Base-by-base conservation (phyloP, 2,797 vertebrate species). In the Aldrovandia affinis region DNA sequence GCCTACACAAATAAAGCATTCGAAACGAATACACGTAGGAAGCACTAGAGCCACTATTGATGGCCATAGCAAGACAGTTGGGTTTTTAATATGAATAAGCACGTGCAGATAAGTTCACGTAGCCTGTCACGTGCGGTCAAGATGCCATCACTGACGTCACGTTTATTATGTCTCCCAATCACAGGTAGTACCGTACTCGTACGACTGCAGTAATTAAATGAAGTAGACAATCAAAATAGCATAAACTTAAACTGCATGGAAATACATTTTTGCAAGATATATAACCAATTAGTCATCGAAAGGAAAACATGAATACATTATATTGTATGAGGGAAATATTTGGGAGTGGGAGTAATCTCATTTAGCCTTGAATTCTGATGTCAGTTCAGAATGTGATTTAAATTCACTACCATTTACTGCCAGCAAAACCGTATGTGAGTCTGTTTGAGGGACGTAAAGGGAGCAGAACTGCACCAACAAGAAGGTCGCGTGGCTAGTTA, bases 41-140 rank as follows among this genome's bases (percentile, higher is more conserved):
- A 39, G 42, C 73, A 73, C 63, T 80, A 80, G 81, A 79, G 84
- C 75, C 75, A 73, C 81, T 50, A 82, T 77, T 33, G 73, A 81
- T 20, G 6, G n/a, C 44, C 3, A 30, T 25, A 59, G 28, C 18
- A 42, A 33, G 55, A 70, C 42, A 8, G 28, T 36, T 3, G 42
- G n/a, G 15, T 65, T 54, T 83, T 78, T 83, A 50, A 63, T 18
- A 75, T n/a, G 70, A 70, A 52, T 82, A 52, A 52, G 12, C 47
- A 52, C 44, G 55, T 77, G 39, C 39, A 0, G 73, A 42, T n/a
- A 55, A 86, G 63, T 83, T 80, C 33, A 70, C 42, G 18, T 36
- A 22, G 80, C 42, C 50, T 42, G 70, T 68, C 80, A 82, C 57
- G 57, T 68, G 81, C 39, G 47, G 50, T 54, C 65, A 61, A 28